Evolutionary conservation across 2,888 invertebrate species (phyloP), one percentile per base, ranked within the genome.

Genomic region (Imbricaverruca yamaguchii): DNA sequence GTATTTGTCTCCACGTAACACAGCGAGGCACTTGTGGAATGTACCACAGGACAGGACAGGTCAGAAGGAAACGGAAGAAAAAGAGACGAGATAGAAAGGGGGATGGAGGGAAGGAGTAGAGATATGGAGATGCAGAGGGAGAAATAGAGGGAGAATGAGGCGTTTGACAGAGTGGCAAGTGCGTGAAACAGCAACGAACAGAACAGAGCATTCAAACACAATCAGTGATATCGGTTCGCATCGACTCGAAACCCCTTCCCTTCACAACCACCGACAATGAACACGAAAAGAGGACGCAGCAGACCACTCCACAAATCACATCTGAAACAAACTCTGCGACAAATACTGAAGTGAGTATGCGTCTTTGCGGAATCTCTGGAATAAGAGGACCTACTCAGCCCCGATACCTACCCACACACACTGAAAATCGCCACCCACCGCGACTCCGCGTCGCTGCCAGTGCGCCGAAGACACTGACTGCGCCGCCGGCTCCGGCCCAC

Each of bases 21-120:
- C 74, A 74, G 74, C 74, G 23, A 74, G 74, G 74, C 74, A 74
- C 74, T 74, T 74, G 74, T 74, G 74, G 55, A 55, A 74, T 55
- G 55, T 74, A 55, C 53, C 21, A 74, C 74, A 18, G 74, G 74
- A 69, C 69, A 69, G 69, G 8, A 74, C 13, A 23, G 74, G 9
- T 69, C 13, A 53, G 69, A 69, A 39, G 39, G 59, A 7, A 59
- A 59, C 59, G 59, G 7, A 1, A 15, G 12, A 59, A 11, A 0
- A 59, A 15, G 12, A 15, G 7, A 11, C 2, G 15, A 59, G 12
- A 59, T 15, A 59, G 59, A 59, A 7, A 11, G 1, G 59, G 15
- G 15, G 59, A 59, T 11, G 7, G 11, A 11, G 12, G 59, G 59
- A 15, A 1, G 59, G 15, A 7, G 15, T 15, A 59, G 59, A 11